These are phyloP conservation scores for Jacana jacana DNA, from an alignment of 2,113 vertebrate species.

Conservation along the genomic window DNA sequence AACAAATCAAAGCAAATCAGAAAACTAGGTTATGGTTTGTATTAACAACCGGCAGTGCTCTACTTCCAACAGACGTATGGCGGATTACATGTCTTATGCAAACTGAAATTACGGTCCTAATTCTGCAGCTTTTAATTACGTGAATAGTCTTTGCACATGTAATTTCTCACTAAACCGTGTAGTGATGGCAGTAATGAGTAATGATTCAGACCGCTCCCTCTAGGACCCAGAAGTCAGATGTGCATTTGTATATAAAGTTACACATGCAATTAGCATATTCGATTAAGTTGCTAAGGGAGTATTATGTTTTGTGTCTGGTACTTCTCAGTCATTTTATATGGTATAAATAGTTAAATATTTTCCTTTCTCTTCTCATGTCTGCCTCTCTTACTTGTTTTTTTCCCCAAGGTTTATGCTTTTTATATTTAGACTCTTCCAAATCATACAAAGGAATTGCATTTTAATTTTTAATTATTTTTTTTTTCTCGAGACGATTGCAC, in stretches of 20 bases:
- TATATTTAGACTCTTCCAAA: neutral
- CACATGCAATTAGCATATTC: constrained; percentile 15
- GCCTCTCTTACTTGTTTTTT: neutral
- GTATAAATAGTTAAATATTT: constrained; percentile 44
- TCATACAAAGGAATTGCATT: neutral
- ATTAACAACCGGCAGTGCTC: neutral
- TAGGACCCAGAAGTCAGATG: neutral
- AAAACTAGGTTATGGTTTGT: constrained; percentile 8
- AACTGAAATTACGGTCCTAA: neutral
- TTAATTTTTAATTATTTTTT: neutral
- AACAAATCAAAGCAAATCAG: neutral
- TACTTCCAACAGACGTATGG: neutral
- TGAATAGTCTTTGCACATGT: neutral
- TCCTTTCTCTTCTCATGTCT: neutral
- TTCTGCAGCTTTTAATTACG: constrained; percentile 8
- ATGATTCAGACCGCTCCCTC: neutral
- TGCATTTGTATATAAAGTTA: neutral
- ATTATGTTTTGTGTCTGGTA: neutral
- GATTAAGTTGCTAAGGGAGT: neutral
- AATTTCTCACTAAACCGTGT: neutral
- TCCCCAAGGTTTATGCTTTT: neutral
- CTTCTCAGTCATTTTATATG: neutral
- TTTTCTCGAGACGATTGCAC: neutral
- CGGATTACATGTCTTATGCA: neutral
- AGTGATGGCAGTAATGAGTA: neutral